These are phyloP conservation scores for Atherinomorus stipes DNA, from an alignment of 2,113 vertebrate species.

Conservation along the genomic window DNA sequence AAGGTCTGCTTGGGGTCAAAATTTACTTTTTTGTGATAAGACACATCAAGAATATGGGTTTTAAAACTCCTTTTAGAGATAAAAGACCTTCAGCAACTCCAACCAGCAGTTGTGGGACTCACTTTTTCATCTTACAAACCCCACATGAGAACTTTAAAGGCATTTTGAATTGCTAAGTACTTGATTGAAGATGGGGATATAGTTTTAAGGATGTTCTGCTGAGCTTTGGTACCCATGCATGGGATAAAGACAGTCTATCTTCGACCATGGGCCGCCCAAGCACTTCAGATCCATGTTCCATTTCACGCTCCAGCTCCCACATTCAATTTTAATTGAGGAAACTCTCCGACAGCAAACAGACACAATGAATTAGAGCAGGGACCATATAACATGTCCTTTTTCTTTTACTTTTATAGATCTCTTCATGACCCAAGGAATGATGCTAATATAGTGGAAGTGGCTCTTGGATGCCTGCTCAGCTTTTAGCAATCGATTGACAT, in stretches of 20 bases:
- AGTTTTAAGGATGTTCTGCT: slow-evolving; percentile 48
- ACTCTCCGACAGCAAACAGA: slow-evolving; percentile 27
- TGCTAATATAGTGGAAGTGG: background rate
- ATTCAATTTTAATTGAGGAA: slow-evolving; percentile 73
- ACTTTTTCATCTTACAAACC: too few species aligned
- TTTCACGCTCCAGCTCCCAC: slow-evolving; percentile 67
- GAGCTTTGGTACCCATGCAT: slow-evolving; percentile 2
- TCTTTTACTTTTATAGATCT: background rate
- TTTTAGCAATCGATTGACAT: background rate
- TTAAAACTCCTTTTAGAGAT: too few species aligned
- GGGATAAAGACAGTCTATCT: slow-evolving; percentile 27
- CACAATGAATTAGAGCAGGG: slow-evolving; percentile 23
- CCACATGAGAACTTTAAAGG: background rate
- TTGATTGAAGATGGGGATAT: slow-evolving; percentile 6
- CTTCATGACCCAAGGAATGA: slow-evolving; percentile 12
- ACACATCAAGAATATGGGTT: too few species aligned
- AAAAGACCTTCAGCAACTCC: background rate
- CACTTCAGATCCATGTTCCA: slow-evolving; percentile 62
- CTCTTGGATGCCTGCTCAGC: background rate
- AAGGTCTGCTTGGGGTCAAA: too few species aligned
- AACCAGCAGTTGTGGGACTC: too few species aligned
- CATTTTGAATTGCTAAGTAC: slow-evolving; percentile 15
- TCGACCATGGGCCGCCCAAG: slow-evolving; percentile 27
- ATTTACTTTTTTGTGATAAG: too few species aligned
- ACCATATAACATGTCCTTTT: slow-evolving; percentile 20